Evolutionary conservation across 2,113 vertebrate species (phyloP).

Genomic region (Clarias macrocephalus): DNA sequence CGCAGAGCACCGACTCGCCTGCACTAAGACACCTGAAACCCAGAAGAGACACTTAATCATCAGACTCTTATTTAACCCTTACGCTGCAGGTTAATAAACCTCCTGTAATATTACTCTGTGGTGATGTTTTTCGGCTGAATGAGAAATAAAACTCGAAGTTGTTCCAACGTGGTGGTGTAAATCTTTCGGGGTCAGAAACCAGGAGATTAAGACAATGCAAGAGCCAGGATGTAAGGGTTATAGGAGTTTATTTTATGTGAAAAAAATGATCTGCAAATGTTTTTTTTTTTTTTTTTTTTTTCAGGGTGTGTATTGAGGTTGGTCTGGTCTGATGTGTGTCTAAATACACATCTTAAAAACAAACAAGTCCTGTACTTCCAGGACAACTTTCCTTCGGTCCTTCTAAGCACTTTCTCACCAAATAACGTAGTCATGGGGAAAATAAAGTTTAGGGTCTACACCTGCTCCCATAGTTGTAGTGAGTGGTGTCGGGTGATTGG

Average conservation of each 20-base stretch:
- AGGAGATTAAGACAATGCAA: not conserved
- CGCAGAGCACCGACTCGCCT: not conserved
- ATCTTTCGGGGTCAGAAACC: not conserved
- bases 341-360: not conserved
- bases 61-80: slow-evolving; percentile 23
- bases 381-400: too few species aligned
- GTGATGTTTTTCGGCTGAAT: not conserved
- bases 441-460: not conserved
- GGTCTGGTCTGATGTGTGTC: not conserved
- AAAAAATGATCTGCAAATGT: not conserved
- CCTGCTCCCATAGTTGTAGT: not conserved
- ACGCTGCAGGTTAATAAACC: slow-evolving; percentile 4
- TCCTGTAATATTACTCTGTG: slow-evolving; percentile 4
- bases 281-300: not conserved
- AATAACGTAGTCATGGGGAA: not conserved
- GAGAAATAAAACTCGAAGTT: not conserved
- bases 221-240: not conserved
- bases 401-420: not conserved
- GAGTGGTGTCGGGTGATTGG: not conserved
- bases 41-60: not conserved
- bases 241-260: too few species aligned
- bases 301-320: not conserved
- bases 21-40: not conserved
- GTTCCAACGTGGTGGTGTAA: not conserved
- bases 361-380: not conserved